Evolutionary conservation across 2,888 invertebrate species (phyloP).

Genomic region (Idaea aversata): DNA sequence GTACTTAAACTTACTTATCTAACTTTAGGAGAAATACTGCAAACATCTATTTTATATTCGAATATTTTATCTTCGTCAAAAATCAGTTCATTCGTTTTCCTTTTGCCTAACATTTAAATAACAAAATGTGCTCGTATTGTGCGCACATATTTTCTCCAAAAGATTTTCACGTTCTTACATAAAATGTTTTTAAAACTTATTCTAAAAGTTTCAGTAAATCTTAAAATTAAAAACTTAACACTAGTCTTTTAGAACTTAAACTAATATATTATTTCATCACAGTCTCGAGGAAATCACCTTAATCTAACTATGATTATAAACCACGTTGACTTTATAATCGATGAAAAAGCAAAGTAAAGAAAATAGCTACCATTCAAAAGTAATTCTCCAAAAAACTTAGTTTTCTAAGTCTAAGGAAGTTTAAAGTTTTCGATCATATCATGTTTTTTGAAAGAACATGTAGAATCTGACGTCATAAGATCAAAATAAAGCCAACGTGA

Average conservation of each 20-base stretch:
- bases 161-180: not conserved
- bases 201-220: not conserved
- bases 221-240: not conserved
- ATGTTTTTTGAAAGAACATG: slow-evolving; percentile 2
- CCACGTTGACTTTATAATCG: slow-evolving; percentile 40
- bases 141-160: not conserved
- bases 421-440: not conserved
- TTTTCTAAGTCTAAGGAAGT: slow-evolving; percentile 16
- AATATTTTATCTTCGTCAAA: not conserved
- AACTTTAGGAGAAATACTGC: not conserved
- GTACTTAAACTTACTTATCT: not conserved
- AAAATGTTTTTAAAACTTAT: not conserved
- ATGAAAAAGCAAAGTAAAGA: slow-evolving; percentile 3
- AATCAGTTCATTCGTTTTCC: not conserved
- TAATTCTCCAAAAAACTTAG: slow-evolving; percentile 11
- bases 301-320: slow-evolving; percentile 42
- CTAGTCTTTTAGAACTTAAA: slow-evolving; percentile 12
- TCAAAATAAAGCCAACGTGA: not conserved
- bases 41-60: not conserved
- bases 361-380: slow-evolving; percentile 10
- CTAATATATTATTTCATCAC: slow-evolving; percentile 59
- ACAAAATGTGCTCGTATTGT: not conserved
- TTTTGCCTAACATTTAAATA: not conserved
- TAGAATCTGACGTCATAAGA: not conserved
- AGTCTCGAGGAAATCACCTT: slow-evolving; percentile 70